These are phyloP conservation scores for Cyprinodon tularosa DNA, from an alignment of 2,113 vertebrate species.

Conservation along the genomic window DNA sequence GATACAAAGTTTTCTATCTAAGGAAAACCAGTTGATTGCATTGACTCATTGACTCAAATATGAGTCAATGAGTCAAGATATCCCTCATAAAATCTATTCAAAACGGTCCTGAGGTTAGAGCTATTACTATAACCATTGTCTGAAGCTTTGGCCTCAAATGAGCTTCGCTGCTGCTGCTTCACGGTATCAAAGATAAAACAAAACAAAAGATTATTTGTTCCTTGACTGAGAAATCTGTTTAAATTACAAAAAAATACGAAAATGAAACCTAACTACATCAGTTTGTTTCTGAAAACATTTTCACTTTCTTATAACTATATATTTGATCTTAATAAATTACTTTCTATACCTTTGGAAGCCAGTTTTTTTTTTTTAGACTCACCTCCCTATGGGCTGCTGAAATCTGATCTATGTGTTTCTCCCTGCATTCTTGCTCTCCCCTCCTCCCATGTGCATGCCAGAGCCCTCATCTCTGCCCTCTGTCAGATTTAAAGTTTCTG, in stretches of 20 bases:
- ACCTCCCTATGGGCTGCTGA: constrained; percentile 69
- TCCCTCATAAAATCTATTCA: constrained; percentile 53
- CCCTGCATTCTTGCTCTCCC: constrained; percentile 47
- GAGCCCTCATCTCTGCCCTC: constrained; percentile 69
- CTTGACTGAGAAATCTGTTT: neutral
- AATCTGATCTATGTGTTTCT: constrained; percentile 75
- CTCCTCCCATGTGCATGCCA: constrained; percentile 64
- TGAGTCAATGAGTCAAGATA: no score
- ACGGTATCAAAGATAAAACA: constrained; percentile 8
- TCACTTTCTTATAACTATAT: neutral
- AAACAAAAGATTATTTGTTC: neutral
- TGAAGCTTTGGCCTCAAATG: constrained; percentile 34
- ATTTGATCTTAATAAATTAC: neutral
- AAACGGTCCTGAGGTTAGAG: constrained; percentile 54
- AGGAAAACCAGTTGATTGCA: no score
- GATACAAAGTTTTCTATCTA: no score
- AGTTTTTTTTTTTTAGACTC: constrained; percentile 22
- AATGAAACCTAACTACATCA: neutral
- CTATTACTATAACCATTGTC: constrained; percentile 46
- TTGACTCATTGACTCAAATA: no score
- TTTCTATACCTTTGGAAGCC: constrained; percentile 16
- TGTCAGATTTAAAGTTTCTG: constrained; percentile 78
- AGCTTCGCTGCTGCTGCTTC: constrained; percentile 17
- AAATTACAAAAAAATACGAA: neutral
- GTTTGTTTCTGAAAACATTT: neutral